Evolutionary conservation across 2,888 invertebrate genomes (phyloP), one percentile per base, ranked within the genome.

Genomic region (Philonicus albiceps): DNA sequence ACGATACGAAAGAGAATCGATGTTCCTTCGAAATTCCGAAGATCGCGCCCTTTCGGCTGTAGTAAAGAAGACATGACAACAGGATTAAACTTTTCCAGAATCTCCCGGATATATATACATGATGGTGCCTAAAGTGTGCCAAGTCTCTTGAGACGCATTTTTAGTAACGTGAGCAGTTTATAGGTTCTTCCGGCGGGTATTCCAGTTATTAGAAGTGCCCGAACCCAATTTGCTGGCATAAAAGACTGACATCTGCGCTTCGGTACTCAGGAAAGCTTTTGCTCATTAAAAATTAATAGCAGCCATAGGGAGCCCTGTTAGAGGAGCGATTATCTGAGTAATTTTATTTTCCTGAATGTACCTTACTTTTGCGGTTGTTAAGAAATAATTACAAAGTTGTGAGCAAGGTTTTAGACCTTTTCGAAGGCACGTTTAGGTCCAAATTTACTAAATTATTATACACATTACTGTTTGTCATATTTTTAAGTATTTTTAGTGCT

Each of bases 101-200:
- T 30, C 30, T 27, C 8, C 27, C 11, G 27, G 49, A 78, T 3
- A 78, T 13, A 34, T 7, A 7, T 6, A 7, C 30, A 4, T 53
- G 49, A 49, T 30, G 78, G 78, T 16, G 22, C 30, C 49, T 16
- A 49, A 78, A 78, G 49, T 78, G 78, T 78, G 30, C 30, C 30
- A n/a, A n/a, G n/a, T 27, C 78, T 49, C 78, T 8, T 11, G 78
- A 49, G 78, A 78, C 30, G 27, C 31, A 49, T 78, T 78, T 27
- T 78, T 78, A 78, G 78, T 78, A 49, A 49, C 78, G 78, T 78
- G 43, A 22, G 49, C 78, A 78, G 78, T 78, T 78, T 78, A 53
- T 78, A 53, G 78, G 78, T 49, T 49, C 13, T 78, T 78, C 37
- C 78, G 43, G 49, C 22, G 53, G 78, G 22, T 49, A 49, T 78